A percentile compares a stretch with the other conserved stretches of the same genome.
Conservation (phyloP, 2,113 vertebrate species). For the Actenoides hombroni region DNA sequence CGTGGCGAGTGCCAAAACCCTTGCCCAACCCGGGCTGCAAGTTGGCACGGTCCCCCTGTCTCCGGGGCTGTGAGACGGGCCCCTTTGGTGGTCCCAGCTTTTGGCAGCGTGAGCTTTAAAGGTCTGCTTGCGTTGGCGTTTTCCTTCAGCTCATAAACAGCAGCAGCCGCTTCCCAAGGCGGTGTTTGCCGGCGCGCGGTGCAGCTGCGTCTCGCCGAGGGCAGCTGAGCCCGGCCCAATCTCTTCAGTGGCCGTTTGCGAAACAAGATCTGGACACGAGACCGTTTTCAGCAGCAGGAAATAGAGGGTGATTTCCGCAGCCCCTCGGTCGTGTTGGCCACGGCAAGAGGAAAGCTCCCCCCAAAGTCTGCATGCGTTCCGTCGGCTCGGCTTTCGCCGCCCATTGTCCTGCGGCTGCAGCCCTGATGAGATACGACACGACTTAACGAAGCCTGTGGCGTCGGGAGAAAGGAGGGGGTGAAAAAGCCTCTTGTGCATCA, state of each 20-base stretch:
- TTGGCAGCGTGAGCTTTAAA: not conserved
- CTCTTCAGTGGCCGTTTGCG: not conserved
- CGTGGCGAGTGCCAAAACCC: not conserved
- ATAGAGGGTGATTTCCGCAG: not conserved
- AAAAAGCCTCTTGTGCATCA: slow-evolving; percentile 29
- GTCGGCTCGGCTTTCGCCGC: not conserved
- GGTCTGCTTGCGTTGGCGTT: not conserved
- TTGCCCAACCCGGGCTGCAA: not conserved
- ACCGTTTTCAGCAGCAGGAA: not conserved
- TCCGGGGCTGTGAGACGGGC: not conserved
- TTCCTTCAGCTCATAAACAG: not conserved
- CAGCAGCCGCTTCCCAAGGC: not conserved
- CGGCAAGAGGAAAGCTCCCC: not conserved
- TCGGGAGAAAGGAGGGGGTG: not conserved
- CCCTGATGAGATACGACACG: not conserved
- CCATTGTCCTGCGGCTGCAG: not conserved
- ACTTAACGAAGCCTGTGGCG: not conserved
- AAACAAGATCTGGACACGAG: not conserved
- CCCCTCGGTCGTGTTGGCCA: accelerated
- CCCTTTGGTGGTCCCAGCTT: not conserved
- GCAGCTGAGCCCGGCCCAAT: too few species aligned
- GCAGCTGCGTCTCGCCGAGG: not conserved
- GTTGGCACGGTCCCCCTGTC: not conserved
- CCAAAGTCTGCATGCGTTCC: not conserved
- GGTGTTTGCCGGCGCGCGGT: accelerated